These are phyloP conservation scores for Antigone vipio DNA, from an alignment of 2,113 vertebrate genomes.

Conservation along the genomic window DNA sequence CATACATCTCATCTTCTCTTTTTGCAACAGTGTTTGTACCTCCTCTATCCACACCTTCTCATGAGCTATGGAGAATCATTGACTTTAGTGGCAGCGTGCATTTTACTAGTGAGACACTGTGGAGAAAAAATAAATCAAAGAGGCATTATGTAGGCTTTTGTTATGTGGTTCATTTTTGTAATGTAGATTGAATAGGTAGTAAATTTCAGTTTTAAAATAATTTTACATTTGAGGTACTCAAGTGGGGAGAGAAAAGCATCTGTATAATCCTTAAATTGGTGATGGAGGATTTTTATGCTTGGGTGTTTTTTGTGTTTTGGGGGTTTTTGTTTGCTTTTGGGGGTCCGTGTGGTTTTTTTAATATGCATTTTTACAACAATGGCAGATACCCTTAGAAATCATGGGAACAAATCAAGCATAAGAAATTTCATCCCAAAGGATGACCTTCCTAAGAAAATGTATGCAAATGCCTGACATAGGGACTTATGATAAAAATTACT, in stretches of 20 bases:
- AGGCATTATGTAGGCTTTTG: background rate
- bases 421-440: background rate
- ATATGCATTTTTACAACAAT: background rate
- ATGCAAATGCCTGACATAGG: background rate
- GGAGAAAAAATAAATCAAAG: background rate
- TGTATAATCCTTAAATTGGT: background rate
- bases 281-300: background rate
- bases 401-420: background rate
- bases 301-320: background rate
- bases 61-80: background rate
- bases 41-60: fast-evolving
- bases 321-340: background rate
- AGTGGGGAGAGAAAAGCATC: background rate
- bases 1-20: background rate
- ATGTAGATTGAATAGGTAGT: background rate
- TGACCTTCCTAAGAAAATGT: background rate
- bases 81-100: background rate
- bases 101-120: background rate
- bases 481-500: background rate
- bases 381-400: background rate
- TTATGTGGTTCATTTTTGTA: background rate
- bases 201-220: background rate
- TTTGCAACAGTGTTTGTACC: background rate
- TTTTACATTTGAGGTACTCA: background rate
- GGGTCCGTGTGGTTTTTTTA: background rate